Percentiles rank a stretch among this genome's conserved stretches.
These are phyloP conservation scores for Phrynosoma platyrhinos DNA, from an alignment of 2,113 vertebrate genomes.

Conservation along the genomic window DNA sequence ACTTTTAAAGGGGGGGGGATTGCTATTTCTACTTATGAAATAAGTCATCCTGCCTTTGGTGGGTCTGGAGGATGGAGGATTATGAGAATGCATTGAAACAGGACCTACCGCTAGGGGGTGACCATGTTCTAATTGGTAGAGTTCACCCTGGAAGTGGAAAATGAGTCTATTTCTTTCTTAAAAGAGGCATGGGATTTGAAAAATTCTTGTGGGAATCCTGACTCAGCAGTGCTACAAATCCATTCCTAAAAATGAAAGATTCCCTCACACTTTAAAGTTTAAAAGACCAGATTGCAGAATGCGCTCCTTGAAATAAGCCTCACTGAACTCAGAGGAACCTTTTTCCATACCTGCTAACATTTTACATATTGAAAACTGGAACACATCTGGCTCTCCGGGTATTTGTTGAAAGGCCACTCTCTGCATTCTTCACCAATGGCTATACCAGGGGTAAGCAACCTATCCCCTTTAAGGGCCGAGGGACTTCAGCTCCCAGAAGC, in stretches of 20 bases:
- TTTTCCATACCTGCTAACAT: no score
- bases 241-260: neutral
- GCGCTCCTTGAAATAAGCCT: neutral
- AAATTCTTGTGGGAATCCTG: neutral
- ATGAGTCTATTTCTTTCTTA: neutral
- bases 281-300: neutral
- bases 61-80: no score
- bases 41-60: neutral
- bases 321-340: neutral
- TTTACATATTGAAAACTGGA: no score
- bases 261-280: neutral
- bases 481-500: no score
- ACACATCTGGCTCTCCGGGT: no score
- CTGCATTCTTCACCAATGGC: no score
- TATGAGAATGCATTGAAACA: neutral
- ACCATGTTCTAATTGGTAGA: neutral
- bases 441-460: no score
- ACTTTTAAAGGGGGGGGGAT: no score
- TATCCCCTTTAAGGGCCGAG: no score
- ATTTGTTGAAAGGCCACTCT: no score
- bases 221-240: neutral
- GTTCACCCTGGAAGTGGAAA: neutral
- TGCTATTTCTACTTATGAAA: no score
- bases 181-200: neutral
- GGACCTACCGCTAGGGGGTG: conserved; percentile 5